Percentiles rank a stretch among this genome's conserved stretches.
phyloP scores from a whole-genome alignment of 2,113 vertebrate genomes.

The Gallinago jamesoni region DNA sequence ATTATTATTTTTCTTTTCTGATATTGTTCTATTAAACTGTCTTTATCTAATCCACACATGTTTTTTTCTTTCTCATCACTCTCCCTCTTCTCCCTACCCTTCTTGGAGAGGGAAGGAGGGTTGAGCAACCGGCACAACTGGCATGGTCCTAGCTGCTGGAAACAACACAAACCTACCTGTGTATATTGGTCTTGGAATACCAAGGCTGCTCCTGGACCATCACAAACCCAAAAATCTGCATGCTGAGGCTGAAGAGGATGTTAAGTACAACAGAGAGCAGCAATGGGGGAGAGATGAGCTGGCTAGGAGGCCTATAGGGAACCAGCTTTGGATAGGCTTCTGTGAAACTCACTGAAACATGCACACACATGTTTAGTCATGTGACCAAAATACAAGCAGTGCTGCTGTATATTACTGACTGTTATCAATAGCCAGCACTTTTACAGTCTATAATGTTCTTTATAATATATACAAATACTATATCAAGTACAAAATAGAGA shows the following conservation, averaged over 20 bases:
- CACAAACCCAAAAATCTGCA: constrained; percentile 75
- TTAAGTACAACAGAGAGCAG: constrained; percentile 80
- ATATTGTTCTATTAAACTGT: background rate
- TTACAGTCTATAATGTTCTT: background rate
- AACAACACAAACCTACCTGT: constrained; percentile 24
- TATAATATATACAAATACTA: background rate
- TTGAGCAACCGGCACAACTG: background rate
- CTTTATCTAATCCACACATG: background rate
- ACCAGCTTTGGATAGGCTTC: constrained; percentile 76
- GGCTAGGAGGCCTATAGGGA: constrained; percentile 75
- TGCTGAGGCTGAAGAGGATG: constrained; percentile 74
- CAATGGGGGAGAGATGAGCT: constrained; percentile 76
- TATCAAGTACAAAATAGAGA: background rate
- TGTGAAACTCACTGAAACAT: constrained; percentile 79
- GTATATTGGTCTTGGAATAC: constrained; percentile 54
- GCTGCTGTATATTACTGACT: background rate
- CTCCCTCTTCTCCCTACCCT: background rate
- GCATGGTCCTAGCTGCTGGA: background rate
- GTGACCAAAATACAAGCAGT: background rate
- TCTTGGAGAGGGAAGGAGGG: background rate
- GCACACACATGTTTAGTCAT: background rate
- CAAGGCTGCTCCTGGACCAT: constrained; percentile 79
- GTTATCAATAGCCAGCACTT: background rate
- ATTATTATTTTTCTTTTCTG: background rate
- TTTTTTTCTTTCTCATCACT: background rate